phyloP scores from a whole-genome alignment of 2,888 invertebrate species.

The Bombylius major region DNA sequence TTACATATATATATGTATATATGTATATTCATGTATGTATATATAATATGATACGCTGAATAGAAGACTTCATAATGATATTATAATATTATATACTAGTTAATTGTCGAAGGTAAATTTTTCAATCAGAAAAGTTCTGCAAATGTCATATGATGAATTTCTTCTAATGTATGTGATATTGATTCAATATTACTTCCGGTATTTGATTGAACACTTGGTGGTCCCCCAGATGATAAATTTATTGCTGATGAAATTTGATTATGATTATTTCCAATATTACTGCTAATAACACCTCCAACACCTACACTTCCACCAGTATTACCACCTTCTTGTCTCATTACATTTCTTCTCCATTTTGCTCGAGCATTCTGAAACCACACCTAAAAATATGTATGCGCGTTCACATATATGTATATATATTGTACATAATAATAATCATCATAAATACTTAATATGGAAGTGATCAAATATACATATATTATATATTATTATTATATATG shows the following conservation, averaged over 20 bases:
- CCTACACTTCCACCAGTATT: conserved; percentile 1
- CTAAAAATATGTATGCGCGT: conserved; percentile 36
- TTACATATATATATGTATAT: too few species aligned
- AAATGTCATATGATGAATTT: conserved; percentile 19
- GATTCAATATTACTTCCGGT: conserved; percentile 13
- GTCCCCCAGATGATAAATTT: conserved; percentile 8
- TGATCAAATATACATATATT: too few species aligned
- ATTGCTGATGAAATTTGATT: neutral
- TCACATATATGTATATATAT: too few species aligned
- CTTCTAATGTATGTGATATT: conserved; percentile 15
- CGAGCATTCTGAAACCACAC: conserved; percentile 97
- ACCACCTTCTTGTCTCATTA: conserved; percentile 56
- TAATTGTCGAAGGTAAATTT: neutral
- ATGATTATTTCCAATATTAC: neutral
- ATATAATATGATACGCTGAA: too few species aligned
- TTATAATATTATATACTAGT: too few species aligned
- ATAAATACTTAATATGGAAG: too few species aligned
- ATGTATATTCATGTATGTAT: too few species aligned
- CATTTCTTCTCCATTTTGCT: conserved; percentile 86
- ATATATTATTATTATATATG: too few species aligned
- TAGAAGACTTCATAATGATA: too few species aligned
- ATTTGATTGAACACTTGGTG: conserved; percentile 14
- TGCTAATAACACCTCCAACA: neutral
- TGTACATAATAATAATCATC: conserved; percentile 1
- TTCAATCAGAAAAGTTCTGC: conserved; percentile 16